Percentiles rank a stretch among this genome's conserved stretches.
Evolutionary conservation across 2,113 vertebrate species (phyloP).

Genomic region (Sminthopsis crassicaudata): DNA sequence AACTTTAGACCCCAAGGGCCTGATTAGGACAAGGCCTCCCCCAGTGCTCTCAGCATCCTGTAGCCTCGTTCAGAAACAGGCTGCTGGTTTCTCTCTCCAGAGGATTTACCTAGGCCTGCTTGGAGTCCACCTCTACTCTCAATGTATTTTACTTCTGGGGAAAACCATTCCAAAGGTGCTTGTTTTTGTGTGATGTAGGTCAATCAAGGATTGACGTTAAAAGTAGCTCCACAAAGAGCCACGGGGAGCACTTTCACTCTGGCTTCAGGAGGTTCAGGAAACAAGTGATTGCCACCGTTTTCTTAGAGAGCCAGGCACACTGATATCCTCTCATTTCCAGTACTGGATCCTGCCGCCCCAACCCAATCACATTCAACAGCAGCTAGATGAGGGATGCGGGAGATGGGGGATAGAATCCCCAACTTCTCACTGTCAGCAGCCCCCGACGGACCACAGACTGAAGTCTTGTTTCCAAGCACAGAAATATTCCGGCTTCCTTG

Average conservation of each 20-base stretch:
- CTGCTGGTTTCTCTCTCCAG: neutral
- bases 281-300: neutral
- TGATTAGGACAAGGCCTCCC: neutral
- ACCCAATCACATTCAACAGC: neutral
- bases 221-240: neutral
- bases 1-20: neutral
- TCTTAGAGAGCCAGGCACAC: neutral
- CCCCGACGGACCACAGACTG: neutral
- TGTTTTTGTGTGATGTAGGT: neutral
- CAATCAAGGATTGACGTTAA: neutral
- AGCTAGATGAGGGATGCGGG: neutral
- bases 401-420: neutral
- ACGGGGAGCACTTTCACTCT: neutral
- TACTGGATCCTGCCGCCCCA: neutral
- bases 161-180: neutral
- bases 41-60: neutral
- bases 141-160: neutral
- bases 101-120: neutral
- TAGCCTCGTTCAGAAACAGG: fast-evolving
- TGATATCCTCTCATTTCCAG: neutral
- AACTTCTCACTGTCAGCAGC: neutral
- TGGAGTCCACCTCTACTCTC: neutral
- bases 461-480: neutral
- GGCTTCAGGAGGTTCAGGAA: neutral
- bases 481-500: neutral